Evolutionary conservation across 1,140 invertebrate species (phyloP), one percentile per base, ranked within the genome.

Genomic region (Oreohelix idahoensis): DNA sequence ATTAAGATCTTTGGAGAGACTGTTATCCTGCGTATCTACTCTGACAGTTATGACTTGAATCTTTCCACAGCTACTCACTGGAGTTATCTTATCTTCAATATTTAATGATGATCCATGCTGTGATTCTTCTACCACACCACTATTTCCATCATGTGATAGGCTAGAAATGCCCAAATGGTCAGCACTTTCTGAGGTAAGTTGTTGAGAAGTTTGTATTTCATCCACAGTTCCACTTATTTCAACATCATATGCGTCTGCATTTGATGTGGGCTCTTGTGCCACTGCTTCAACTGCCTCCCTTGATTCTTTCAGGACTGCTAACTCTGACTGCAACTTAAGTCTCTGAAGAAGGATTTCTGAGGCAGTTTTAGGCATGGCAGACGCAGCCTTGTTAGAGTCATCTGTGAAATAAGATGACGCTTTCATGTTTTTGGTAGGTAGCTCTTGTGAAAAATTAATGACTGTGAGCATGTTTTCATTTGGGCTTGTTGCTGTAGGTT

Each of bases 271-370:
- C 38, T 42, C 42, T 73, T 73, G 17, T 29, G n/a, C 74, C 13
- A 11, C 2, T 32, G 15, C 15, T 35, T 51, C 42, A 53, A 2
- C 5, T 38, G 77, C 66, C 8, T 35, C 11, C 39, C 4, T 39
- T 58, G 35, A 8, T 35, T 79, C 77, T 23, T 66, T 66, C 0
- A 79, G 38, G 17, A 5, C 4, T 17, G 36, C 39, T 39, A 23
- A 15, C 1, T 79, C 66, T 38, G 35, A 42, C 58, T 79, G 77
- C 36, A 51, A 29, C 53, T 79, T 42, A 1, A 79, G 36, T 29
- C n/a, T 13, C 35, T 79, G 51, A 23, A 79, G 26, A 63, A 79
- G 63, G 2, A 79, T 79, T 66, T 79, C 77, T 42, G 77, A 79
- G 2, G 77, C 77, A 36, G 77, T 79, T 79, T 66, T 79, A 32